A percentile compares a stretch with the other conserved stretches of the same genome.
Evolutionary conservation across 2,888 invertebrate genomes (phyloP).

Genomic region (Microchrysa polita): DNA sequence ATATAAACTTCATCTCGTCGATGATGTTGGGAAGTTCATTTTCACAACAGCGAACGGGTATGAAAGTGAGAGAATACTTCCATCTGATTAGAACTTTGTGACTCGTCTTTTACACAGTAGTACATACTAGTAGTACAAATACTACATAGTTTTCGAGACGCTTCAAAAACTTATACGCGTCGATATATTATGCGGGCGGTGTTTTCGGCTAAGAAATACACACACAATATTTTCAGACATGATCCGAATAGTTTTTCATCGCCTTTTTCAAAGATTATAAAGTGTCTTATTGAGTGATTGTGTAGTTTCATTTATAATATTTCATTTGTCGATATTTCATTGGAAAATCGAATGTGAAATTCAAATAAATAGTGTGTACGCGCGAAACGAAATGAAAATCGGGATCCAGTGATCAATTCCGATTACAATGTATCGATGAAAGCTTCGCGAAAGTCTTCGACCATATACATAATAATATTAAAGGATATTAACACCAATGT

Average conservation of each 20-base stretch:
- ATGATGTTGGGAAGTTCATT: conserved; percentile 7
- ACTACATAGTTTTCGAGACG: neutral
- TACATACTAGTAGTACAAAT: neutral
- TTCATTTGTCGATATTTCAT: neutral
- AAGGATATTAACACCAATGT: too few relatives aligned
- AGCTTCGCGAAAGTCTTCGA: too few relatives aligned
- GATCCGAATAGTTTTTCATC: neutral
- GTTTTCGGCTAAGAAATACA: neutral
- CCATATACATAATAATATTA: too few relatives aligned
- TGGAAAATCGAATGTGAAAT: too few relatives aligned
- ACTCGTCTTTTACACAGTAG: neutral
- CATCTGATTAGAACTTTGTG: conserved; percentile 1
- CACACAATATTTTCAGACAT: neutral
- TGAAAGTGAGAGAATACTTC: conserved; percentile 6
- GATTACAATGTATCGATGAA: too few relatives aligned
- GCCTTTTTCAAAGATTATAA: neutral
- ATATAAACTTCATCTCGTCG: conserved; percentile 2
- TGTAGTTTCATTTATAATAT: neutral
- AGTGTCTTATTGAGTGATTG: neutral
- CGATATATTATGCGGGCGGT: neutral
- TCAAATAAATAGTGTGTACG: too few relatives aligned
- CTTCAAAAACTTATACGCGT: neutral
- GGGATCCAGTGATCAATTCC: too few relatives aligned
- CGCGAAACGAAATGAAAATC: too few relatives aligned
- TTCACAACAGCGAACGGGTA: neutral